Conservation (phyloP, 2,113 vertebrate genomes). For the Podilymbus podiceps region DNA sequence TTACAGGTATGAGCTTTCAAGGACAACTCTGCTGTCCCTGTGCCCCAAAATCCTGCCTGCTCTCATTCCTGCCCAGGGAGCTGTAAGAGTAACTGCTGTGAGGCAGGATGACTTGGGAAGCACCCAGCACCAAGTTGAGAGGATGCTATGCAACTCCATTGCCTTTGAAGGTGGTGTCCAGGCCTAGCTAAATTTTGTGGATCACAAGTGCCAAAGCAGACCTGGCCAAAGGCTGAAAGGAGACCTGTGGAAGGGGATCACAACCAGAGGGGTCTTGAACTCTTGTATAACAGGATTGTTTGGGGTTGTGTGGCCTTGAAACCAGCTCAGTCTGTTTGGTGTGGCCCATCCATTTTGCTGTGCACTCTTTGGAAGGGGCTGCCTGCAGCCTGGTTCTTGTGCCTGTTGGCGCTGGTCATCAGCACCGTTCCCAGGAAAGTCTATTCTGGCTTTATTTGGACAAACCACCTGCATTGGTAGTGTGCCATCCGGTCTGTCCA, state of each 20-base stretch:
- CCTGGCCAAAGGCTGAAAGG: neutral
- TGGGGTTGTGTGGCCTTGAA: neutral
- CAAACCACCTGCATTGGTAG: accelerated
- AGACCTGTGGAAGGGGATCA: neutral
- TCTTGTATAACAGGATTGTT: neutral
- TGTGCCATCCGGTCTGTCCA: neutral
- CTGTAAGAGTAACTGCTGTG: neutral
- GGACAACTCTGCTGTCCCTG: neutral
- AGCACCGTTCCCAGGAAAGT: neutral
- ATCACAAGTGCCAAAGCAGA: neutral
- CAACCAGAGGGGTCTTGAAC: neutral
- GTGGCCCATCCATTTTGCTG: neutral
- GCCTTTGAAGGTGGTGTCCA: neutral
- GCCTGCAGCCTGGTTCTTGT: neutral
- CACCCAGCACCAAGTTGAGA: neutral
- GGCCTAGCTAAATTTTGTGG: neutral
- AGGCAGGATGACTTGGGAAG: neutral
- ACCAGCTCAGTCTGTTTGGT: neutral
- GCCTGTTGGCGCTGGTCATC: neutral
- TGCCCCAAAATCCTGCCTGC: neutral
- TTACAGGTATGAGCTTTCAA: neutral
- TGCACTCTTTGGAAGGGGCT: neutral
- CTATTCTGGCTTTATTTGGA: neutral
- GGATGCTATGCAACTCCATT: neutral
- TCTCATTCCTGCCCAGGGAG: neutral